Evolutionary conservation across 2,888 invertebrate species (phyloP).

Genomic region (Drosophila villosipedis): DNA sequence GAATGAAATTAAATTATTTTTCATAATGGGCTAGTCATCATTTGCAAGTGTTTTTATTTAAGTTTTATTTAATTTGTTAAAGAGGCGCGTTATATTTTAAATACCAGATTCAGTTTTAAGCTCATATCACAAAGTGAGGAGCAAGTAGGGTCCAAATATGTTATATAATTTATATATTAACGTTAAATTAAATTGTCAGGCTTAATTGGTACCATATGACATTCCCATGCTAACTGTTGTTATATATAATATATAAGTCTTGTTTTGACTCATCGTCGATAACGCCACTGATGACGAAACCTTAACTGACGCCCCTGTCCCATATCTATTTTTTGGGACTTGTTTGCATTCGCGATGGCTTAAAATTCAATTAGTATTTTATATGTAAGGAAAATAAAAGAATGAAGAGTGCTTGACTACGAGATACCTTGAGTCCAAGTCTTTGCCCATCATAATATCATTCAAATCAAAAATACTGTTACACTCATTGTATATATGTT

Average conservation of each 20-base stretch:
- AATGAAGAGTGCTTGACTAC: neutral
- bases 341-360: constrained; percentile 14
- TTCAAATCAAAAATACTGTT: neutral
- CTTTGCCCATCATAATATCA: neutral
- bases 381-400: constrained; percentile 6
- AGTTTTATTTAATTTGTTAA: neutral
- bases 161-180: neutral
- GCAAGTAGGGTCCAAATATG: neutral
- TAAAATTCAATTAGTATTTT: constrained; percentile 39
- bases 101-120: neutral
- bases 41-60: neutral
- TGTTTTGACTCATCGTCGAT: no score
- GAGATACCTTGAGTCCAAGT: neutral
- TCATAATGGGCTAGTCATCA: neutral
- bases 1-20: neutral
- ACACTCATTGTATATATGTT: neutral
- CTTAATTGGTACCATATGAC: constrained; percentile 1
- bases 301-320: neutral
- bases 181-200: neutral
- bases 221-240: neutral
- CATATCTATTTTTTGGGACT: neutral
- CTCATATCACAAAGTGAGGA: neutral
- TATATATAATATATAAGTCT: neutral
- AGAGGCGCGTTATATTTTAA: neutral
- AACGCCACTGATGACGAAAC: neutral